Percentiles rank a stretch among this genome's conserved stretches.
phyloP scores from a whole-genome alignment of 2,888 invertebrate species.

The Drosophila meridionalis region DNA sequence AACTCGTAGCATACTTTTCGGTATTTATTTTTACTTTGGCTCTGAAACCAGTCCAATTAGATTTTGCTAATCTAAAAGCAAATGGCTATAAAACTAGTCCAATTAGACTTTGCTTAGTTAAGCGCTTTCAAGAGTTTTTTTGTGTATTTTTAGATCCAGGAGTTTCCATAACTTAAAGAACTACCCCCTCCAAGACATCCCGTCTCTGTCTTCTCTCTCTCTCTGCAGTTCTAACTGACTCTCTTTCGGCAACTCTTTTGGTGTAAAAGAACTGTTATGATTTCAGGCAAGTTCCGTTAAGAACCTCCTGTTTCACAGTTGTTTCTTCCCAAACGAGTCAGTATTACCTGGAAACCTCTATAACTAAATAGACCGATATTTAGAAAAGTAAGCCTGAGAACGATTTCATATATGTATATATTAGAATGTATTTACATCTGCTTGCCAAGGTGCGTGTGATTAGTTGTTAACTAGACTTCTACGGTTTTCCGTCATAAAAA shows the following conservation, averaged over 20 bases:
- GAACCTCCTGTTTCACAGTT: background rate
- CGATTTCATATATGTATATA: background rate
- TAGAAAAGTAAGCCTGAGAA: background rate
- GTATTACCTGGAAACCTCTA: background rate
- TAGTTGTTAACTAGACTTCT: background rate
- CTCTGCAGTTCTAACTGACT: background rate
- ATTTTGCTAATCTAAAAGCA: background rate
- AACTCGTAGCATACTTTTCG: background rate
- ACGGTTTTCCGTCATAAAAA: background rate
- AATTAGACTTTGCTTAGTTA: no score
- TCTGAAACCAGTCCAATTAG: background rate
- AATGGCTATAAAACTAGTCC: background rate
- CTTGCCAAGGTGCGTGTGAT: background rate
- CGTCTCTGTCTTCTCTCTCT: background rate
- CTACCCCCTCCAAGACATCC: background rate
- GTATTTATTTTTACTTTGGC: background rate
- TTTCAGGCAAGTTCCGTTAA: background rate
- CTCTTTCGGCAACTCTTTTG: background rate
- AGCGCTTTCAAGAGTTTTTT: background rate
- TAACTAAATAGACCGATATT: no score
- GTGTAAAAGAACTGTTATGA: background rate
- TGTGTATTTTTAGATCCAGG: background rate
- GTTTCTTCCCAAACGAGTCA: background rate
- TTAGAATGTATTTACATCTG: slow-evolving; percentile 2
- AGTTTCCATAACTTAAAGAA: background rate